Percentiles rank a stretch among this genome's conserved stretches.
These are phyloP conservation scores for Orchesella cincta DNA, from an alignment of 1,140 invertebrate species.

Conservation along the genomic window DNA sequence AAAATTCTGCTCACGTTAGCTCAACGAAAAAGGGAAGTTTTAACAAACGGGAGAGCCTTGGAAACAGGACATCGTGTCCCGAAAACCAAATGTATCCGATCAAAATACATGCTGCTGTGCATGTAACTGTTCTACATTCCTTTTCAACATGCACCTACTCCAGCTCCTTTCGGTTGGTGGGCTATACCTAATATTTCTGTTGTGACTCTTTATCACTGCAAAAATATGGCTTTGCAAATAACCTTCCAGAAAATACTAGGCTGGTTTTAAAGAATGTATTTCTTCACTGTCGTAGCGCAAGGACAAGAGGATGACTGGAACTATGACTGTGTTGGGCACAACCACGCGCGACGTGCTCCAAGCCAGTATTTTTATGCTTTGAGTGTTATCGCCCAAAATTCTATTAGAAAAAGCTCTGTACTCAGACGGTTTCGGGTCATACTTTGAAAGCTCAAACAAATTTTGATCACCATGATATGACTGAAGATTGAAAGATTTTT, in stretches of 20 bases:
- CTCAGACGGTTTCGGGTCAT: background rate
- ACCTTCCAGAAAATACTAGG: too few relatives aligned
- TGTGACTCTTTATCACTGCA: too few relatives aligned
- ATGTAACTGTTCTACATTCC: background rate
- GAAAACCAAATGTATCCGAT: slow-evolving; percentile 37
- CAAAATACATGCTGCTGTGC: background rate
- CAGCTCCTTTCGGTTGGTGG: too few relatives aligned
- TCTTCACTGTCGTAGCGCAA: too few relatives aligned
- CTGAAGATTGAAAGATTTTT: slow-evolving; percentile 27
- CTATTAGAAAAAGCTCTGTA: background rate
- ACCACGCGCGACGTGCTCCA: background rate
- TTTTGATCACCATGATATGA: slow-evolving; percentile 12
- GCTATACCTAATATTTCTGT: too few relatives aligned
- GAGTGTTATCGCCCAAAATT: slow-evolving; percentile 3
- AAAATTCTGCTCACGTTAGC: slow-evolving; percentile 40
- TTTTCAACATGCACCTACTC: too few relatives aligned
- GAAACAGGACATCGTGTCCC: slow-evolving; percentile 37
- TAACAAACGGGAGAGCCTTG: slow-evolving; percentile 43
- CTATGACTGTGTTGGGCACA: background rate
- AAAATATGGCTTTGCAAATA: too few relatives aligned
- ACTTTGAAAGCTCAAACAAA: slow-evolving; percentile 9
- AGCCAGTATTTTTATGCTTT: background rate
- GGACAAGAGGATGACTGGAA: background rate
- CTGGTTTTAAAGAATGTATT: too few relatives aligned
- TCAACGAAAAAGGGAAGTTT: slow-evolving; percentile 43